phyloP scores from a whole-genome alignment of 2,113 vertebrate species.

The Eleginops maclovinus region DNA sequence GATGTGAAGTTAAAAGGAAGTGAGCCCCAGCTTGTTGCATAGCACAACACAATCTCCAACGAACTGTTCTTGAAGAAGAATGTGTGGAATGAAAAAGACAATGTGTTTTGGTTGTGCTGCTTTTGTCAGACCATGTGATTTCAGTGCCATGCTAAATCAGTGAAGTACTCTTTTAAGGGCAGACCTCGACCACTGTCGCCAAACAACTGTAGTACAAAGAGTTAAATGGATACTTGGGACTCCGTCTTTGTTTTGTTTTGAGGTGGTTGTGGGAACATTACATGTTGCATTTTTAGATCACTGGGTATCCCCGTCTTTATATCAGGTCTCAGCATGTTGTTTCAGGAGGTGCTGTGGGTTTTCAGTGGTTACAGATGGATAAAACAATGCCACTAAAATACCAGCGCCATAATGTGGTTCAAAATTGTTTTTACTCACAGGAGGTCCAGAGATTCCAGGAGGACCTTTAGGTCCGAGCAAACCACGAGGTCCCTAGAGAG shows the following conservation, averaged over 20 bases:
- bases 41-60: background rate
- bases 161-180: accelerated
- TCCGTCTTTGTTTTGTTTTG: slow-evolving; percentile 14
- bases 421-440: slow-evolving; percentile 84
- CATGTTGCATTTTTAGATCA: slow-evolving; percentile 23
- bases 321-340: background rate
- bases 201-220: background rate
- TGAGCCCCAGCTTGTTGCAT: background rate
- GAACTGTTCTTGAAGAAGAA: background rate
- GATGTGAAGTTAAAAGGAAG: background rate
- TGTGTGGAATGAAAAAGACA: background rate
- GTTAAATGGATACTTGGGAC: background rate
- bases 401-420: slow-evolving; percentile 1
- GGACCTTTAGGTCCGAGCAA: slow-evolving; percentile 94
- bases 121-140: background rate
- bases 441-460: slow-evolving; percentile 92
- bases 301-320: slow-evolving; percentile 5
- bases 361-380: slow-evolving; percentile 4
- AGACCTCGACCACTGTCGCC: background rate
- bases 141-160: background rate
- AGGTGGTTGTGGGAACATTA: slow-evolving; percentile 1
- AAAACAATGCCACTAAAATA: slow-evolving; percentile 29
- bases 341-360: slow-evolving; percentile 21
- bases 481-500: slow-evolving; percentile 91
- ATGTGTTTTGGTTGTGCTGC: too few species aligned